Evolutionary conservation across 2,888 invertebrate species (phyloP).

Genomic region (Meloe dianella): DNA sequence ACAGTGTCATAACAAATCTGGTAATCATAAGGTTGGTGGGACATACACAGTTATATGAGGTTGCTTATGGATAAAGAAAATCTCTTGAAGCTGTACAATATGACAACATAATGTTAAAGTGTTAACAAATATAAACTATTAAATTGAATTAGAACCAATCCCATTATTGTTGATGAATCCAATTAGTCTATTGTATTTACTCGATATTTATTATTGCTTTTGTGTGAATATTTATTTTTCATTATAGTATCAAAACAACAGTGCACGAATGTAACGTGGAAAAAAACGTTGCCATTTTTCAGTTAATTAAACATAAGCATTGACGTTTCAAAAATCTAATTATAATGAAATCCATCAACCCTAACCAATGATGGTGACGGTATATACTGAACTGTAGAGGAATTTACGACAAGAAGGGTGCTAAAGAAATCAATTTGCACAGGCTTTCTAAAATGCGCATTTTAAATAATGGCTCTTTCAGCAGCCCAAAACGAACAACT

Average conservation of each 20-base stretch:
- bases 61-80: background rate
- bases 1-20: constrained; percentile 3
- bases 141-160: constrained; percentile 15
- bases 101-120: constrained; percentile 8
- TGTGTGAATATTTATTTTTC: constrained; percentile 41
- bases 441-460: constrained; percentile 55
- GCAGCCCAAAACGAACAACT: constrained; percentile 38
- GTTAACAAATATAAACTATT: constrained; percentile 17
- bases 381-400: background rate
- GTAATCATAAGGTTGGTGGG: background rate
- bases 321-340: constrained; percentile 55
- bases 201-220: constrained; percentile 1
- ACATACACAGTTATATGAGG: no score
- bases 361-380: constrained; percentile 35
- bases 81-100: constrained; percentile 6
- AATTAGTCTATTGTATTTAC: background rate
- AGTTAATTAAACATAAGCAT: constrained; percentile 53
- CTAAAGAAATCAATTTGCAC: constrained; percentile 58
- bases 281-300: constrained; percentile 49
- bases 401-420: constrained; percentile 37
- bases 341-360: constrained; percentile 57
- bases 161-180: constrained; percentile 14
- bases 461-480: constrained; percentile 56
- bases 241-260: constrained; percentile 45
- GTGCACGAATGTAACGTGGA: constrained; percentile 42